These are phyloP conservation scores for Trichacis sp. DNA, from an alignment of 2,888 invertebrate species.

Conservation along the genomic window DNA sequence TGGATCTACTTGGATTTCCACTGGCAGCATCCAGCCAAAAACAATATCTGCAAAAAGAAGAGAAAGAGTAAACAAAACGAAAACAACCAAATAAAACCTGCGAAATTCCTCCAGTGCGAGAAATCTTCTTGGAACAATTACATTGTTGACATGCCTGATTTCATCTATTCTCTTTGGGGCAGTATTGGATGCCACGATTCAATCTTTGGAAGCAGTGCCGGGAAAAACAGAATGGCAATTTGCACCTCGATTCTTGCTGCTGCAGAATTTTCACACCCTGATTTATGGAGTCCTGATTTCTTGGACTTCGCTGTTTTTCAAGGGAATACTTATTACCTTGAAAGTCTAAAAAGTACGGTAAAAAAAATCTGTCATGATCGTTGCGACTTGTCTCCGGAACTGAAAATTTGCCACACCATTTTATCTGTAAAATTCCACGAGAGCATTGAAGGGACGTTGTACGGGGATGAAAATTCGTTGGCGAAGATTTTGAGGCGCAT, in stretches of 20 bases:
- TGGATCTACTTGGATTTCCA: slow-evolving; percentile 65
- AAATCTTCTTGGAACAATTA: slow-evolving; percentile 60
- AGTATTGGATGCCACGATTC: slow-evolving; percentile 58
- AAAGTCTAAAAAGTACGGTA: slow-evolving; percentile 49
- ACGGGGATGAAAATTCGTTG: slow-evolving; percentile 49
- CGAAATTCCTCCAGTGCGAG: neutral
- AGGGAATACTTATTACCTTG: slow-evolving; percentile 59
- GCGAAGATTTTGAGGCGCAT: slow-evolving; percentile 41
- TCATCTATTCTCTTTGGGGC: slow-evolving; percentile 64
- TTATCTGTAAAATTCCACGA: slow-evolving; percentile 55
- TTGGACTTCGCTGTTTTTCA: slow-evolving; percentile 61
- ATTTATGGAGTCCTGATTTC: slow-evolving; percentile 60
- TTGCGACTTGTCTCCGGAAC: slow-evolving; percentile 51
- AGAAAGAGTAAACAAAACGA: neutral
- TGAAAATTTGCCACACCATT: neutral
- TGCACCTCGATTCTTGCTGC: slow-evolving; percentile 55
- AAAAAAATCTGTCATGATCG: slow-evolving; percentile 48
- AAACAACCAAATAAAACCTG: neutral
- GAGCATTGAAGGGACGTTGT: slow-evolving; percentile 55
- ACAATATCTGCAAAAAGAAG: neutral
- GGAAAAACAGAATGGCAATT: slow-evolving; percentile 60
- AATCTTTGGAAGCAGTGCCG: slow-evolving; percentile 54
- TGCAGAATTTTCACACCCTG: slow-evolving; percentile 58
- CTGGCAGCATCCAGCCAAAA: slow-evolving; percentile 55
- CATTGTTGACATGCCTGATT: slow-evolving; percentile 55